Evolutionary conservation across 2,888 invertebrate genomes (phyloP), one percentile per base, ranked within the genome.

Genomic region (Aproaerema taeniolella): DNA sequence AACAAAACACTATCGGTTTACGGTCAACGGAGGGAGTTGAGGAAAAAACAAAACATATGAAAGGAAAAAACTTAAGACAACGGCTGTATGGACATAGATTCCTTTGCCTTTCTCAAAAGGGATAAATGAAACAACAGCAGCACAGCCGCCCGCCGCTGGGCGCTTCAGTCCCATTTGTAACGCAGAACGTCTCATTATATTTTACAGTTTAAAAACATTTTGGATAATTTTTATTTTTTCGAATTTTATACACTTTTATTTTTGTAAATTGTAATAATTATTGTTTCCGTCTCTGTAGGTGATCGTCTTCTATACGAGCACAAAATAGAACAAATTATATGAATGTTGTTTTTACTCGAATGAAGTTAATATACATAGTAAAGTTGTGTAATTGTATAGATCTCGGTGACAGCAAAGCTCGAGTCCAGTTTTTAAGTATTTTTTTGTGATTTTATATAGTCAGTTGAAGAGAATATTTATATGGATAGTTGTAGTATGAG

Each of bases 241-340:
- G 53, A 61, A 66, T 47, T 53, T 54, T 68, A 60, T 68, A 65
- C 58, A 65, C 42, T 38, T 47, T 55, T 48, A 46, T 49, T 47
- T 53, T 56, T 55, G 47, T 46, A 20, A 20, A 6, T n/a, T n/a
- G n/a, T n/a, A n/a, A n/a, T n/a, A n/a, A n/a, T n/a, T n/a, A n/a
- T n/a, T n/a, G n/a, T n/a, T n/a, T n/a, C n/a, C n/a, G n/a, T n/a
- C n/a, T n/a, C n/a, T n/a, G n/a, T n/a, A n/a, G n/a, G n/a, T n/a
- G n/a, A n/a, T n/a, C n/a, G n/a, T n/a, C n/a, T n/a, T n/a, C n/a
- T n/a, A n/a, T n/a, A n/a, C n/a, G n/a, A n/a, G n/a, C n/a, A n/a
- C n/a, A n/a, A n/a, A n/a, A n/a, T n/a, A n/a, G n/a, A n/a, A n/a
- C n/a, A n/a, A n/a, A n/a, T n/a, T n/a, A n/a, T n/a, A n/a, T n/a